Evolutionary conservation across 1,140 invertebrate genomes (phyloP), one percentile per base, ranked within the genome.

Genomic region (Drosophila elegans): DNA sequence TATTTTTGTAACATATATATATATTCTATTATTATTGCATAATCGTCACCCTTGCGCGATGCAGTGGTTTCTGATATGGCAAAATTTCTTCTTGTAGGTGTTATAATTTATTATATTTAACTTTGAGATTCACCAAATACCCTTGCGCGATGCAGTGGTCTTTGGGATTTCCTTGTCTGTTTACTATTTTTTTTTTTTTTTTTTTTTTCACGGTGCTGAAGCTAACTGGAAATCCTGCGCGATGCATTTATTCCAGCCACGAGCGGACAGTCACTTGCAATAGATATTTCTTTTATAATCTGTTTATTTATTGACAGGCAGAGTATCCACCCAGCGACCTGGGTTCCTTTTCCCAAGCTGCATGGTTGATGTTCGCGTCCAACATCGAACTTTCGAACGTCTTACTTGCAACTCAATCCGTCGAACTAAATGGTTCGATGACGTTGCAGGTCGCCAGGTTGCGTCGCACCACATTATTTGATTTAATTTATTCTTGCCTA

Each of bases 381-480:
- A 46, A 46, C 21, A 46, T 46, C 44, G 21, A 46, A 25, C 21
- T 21, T 46, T n/a, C 6, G 25, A 46, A n/a, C 44, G 10, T 46
- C 44, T 4, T 46, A 46, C 21, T 12, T 9, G 21, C 44, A 46
- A 46, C 44, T 46, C 16, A 25, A 9, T 46, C 44, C 44, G 21
- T 46, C 44, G 44, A 46, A 46, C 44, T 46, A 46, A 12, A 46
- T 46, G 44, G 44, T 46, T 46, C 44, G 44, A 46, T 46, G 44
- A 25, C 27, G 46, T 49, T 49, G 46, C 46, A n/a, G 25, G 27
- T 49, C 25, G 21, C 10, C 46, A 32, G 29, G 29, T 32, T 32
- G 29, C 29, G 4, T 32, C 1, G 3, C 29, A 32, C 5, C 29
- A 49, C 46, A 49, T 49, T 27, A 49, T 27, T 49, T 49, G 2